Evolutionary conservation across 2,797 vertebrate species (phyloP).

Genomic region (Myotis daubentonii): DNA sequence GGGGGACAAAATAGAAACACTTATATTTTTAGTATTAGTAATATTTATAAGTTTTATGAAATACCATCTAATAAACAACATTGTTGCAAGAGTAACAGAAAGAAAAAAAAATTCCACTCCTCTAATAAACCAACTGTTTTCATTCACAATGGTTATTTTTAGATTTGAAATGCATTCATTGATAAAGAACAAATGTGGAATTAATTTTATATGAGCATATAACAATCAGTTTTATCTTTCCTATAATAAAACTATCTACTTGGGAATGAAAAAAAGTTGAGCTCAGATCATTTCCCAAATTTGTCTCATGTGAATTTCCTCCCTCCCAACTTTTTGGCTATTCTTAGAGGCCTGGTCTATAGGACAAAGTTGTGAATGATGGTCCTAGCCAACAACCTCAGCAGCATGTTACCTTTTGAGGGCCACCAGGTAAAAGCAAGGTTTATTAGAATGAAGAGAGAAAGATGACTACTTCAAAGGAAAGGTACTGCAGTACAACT

Average conservation of each 20-base stretch:
- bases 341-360: not conserved
- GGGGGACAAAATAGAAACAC: not conserved
- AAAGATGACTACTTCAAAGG: not conserved
- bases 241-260: slow-evolving; percentile 50
- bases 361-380: not conserved
- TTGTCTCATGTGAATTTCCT: not conserved
- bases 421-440: not conserved
- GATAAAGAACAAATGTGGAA: slow-evolving; percentile 56
- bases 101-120: not conserved
- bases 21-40: slow-evolving; percentile 49
- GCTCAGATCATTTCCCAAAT: not conserved
- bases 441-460: not conserved
- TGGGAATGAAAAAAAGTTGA: not conserved
- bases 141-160: slow-evolving; percentile 63
- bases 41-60: slow-evolving; percentile 47
- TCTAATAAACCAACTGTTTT: slow-evolving; percentile 73
- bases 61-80: slow-evolving; percentile 5
- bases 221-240: slow-evolving; percentile 61
- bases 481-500: not conserved
- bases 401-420: not conserved
- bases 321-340: not conserved
- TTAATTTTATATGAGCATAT: slow-evolving; percentile 55
- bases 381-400: not conserved
- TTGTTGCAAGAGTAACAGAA: not conserved
- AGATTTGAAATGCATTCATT: slow-evolving; percentile 5